Conservation (phyloP, 2,888 invertebrate genomes). For the Buathra laborator region DNA sequence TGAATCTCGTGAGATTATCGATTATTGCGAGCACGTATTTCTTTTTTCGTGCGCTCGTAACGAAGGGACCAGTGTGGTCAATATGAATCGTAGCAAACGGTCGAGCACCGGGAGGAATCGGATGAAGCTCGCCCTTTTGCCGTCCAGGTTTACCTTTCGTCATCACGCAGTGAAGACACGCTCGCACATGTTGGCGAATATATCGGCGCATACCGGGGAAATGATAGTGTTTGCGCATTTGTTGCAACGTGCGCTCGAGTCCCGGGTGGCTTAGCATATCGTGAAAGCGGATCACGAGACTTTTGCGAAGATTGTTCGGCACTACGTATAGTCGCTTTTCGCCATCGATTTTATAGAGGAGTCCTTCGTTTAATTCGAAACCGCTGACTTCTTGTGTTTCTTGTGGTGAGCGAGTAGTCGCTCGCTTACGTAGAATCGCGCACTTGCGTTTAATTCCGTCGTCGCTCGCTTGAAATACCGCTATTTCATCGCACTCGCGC, state of each 20-base stretch:
- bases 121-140: conserved; percentile 70
- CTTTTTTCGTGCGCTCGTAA: conserved; percentile 59
- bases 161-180: conserved; percentile 72
- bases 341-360: conserved; percentile 50
- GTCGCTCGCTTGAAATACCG: conserved; percentile 15
- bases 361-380: conserved; percentile 48
- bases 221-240: conserved; percentile 68
- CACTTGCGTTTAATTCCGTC: conserved; percentile 13
- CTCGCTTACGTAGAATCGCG: conserved; percentile 1
- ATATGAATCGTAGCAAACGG: conserved; percentile 72
- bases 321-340: conserved; percentile 40
- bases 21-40: conserved; percentile 69
- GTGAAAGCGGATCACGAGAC: conserved; percentile 66
- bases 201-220: conserved; percentile 70
- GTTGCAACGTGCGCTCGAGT: conserved; percentile 60
- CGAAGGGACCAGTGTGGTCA: conserved; percentile 69
- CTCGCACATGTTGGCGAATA: conserved; percentile 65
- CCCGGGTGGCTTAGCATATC: conserved; percentile 71
- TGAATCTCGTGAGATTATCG: conserved; percentile 70
- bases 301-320: conserved; percentile 47
- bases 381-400: conserved; percentile 4
- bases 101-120: conserved; percentile 69
- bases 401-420: not conserved
- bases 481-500: not conserved
- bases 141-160: conserved; percentile 68